Evolutionary conservation across 2,888 invertebrate species (phyloP).

Genomic region (Drosophila gaucha): DNA sequence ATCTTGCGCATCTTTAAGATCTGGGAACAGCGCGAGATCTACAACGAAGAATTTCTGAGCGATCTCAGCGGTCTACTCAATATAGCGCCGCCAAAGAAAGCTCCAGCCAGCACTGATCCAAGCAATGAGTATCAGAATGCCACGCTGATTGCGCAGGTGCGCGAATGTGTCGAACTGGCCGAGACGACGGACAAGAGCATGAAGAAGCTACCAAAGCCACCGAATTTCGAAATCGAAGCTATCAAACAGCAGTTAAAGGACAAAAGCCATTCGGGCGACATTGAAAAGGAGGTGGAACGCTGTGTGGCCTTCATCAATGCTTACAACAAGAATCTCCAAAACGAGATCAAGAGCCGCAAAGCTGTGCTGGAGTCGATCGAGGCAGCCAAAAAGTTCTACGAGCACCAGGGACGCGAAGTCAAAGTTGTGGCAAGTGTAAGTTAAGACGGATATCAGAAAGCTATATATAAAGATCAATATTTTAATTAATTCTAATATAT

Average conservation of each 20-base stretch:
- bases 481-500: neutral
- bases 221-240: slow-evolving; percentile 91
- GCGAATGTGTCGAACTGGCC: slow-evolving; percentile 90
- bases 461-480: neutral
- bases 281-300: slow-evolving; percentile 94
- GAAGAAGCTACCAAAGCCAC: slow-evolving; percentile 83
- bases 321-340: slow-evolving; percentile 91
- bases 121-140: slow-evolving; percentile 86
- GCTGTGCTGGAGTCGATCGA: slow-evolving; percentile 91
- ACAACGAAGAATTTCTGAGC: slow-evolving; percentile 94
- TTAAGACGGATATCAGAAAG: slow-evolving; percentile 69
- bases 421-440: slow-evolving; percentile 97
- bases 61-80: slow-evolving; percentile 94
- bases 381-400: slow-evolving; percentile 94
- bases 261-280: slow-evolving; percentile 93
- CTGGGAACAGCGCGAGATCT: slow-evolving; percentile 97
- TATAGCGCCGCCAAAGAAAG: slow-evolving; percentile 88
- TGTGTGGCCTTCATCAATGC: slow-evolving; percentile 92
- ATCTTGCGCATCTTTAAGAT: slow-evolving; percentile 96
- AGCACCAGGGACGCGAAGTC: slow-evolving; percentile 96
- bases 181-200: slow-evolving; percentile 90
- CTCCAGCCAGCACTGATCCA: slow-evolving; percentile 64
- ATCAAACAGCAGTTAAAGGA: slow-evolving; percentile 94
- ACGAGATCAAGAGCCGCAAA: slow-evolving; percentile 92
- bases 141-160: slow-evolving; percentile 90